Evolutionary conservation across 2,797 vertebrate species (phyloP).

Genomic region (Apogon talboti): DNA sequence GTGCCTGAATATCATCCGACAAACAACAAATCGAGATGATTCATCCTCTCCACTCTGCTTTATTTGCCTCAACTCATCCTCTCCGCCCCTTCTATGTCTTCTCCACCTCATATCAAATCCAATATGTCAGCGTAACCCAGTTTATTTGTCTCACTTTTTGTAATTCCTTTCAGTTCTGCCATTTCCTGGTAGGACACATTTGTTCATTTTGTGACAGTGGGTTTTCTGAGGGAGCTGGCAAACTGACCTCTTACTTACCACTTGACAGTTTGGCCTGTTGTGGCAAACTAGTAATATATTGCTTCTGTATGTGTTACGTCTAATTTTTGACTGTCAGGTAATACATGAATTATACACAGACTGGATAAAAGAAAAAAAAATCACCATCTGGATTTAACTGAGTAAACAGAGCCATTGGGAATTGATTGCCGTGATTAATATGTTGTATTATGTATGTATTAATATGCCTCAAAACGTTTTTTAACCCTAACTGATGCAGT

Average conservation of each 20-base stretch:
- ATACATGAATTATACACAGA: too few relatives aligned
- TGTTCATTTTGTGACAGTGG: neutral
- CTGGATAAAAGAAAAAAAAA: too few relatives aligned
- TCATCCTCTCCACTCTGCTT: constrained; percentile 4
- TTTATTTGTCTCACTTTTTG: constrained; percentile 18
- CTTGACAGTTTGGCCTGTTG: constrained; percentile 1
- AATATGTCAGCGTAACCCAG: constrained; percentile 20
- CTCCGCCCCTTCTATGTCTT: constrained; percentile 2
- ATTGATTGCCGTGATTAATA: too few relatives aligned
- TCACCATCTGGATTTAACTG: too few relatives aligned
- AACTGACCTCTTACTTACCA: neutral
- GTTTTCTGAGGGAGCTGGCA: neutral
- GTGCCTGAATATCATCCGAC: constrained; percentile 24
- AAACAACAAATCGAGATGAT: constrained; percentile 41
- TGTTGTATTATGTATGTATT: too few relatives aligned
- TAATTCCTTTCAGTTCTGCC: constrained; percentile 8
- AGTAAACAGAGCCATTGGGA: too few relatives aligned
- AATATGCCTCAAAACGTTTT: too few relatives aligned
- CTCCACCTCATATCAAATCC: constrained; percentile 25
- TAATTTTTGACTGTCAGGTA: neutral
- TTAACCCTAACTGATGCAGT: too few relatives aligned
- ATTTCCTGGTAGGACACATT: constrained; percentile 8
- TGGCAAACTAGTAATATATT: too few relatives aligned
- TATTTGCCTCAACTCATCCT: constrained; percentile 10
- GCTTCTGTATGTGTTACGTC: too few relatives aligned